Percentiles rank a stretch among this genome's conserved stretches.
These are phyloP conservation scores for Graptemys geographica DNA, from an alignment of 2,797 vertebrate genomes.

Conservation along the genomic window DNA sequence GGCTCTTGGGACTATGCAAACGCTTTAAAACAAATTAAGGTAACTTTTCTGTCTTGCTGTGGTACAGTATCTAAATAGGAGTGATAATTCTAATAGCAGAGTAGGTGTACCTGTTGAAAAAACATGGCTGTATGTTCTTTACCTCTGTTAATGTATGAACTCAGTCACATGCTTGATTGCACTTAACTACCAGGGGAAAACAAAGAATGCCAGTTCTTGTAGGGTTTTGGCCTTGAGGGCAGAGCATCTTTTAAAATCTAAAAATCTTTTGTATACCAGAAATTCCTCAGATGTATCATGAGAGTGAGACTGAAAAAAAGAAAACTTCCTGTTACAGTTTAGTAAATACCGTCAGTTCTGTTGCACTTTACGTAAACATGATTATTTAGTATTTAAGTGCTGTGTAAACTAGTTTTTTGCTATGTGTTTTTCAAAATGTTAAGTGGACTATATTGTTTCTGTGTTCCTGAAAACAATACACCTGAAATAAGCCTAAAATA, in stretches of 20 bases:
- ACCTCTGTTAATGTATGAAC: constrained; percentile 57
- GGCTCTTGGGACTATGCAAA: constrained; percentile 50
- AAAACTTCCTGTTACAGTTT: not conserved
- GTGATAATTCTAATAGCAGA: not conserved
- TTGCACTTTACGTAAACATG: not conserved
- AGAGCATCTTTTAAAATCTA: not conserved
- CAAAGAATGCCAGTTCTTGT: constrained; percentile 31
- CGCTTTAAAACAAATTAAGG: constrained; percentile 63
- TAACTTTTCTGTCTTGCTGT: constrained; percentile 49
- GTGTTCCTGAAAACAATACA: rapidly evolving
- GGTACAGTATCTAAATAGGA: not conserved
- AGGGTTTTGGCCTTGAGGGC: constrained; percentile 27
- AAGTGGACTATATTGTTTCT: not conserved
- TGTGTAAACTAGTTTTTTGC: not conserved
- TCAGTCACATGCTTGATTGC: constrained; percentile 65
- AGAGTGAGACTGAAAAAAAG: not conserved
- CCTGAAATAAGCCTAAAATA: not conserved
- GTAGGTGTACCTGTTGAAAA: constrained; percentile 63
- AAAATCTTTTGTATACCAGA: not conserved
- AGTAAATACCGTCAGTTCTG: not conserved
- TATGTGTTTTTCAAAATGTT: not conserved
- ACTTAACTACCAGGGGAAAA: constrained; percentile 37
- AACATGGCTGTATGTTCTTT: constrained; percentile 67
- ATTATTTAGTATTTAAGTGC: not conserved
- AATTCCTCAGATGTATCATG: not conserved